phyloP scores from a whole-genome alignment of 2,113 vertebrate species.

The Sander lucioperca region DNA sequence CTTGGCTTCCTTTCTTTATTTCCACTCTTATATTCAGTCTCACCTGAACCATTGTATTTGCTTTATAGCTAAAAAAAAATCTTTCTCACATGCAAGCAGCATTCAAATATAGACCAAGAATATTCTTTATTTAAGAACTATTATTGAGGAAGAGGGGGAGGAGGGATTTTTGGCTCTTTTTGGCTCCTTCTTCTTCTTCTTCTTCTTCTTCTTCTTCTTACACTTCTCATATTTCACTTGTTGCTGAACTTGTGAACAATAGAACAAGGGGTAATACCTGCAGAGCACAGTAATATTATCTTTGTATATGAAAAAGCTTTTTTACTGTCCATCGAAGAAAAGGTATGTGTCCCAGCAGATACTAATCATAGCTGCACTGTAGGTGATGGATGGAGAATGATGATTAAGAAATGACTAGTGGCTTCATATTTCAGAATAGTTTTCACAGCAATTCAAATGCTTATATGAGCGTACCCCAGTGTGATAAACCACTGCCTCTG shows the following conservation, averaged over 20 bases:
- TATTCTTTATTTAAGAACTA: constrained; percentile 38
- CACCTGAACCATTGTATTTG: constrained; percentile 51
- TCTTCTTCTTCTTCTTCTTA: constrained; percentile 2
- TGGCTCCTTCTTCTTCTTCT: not conserved
- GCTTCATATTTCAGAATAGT: constrained; percentile 16
- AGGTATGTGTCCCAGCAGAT: constrained; percentile 13
- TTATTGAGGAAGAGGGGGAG: constrained; percentile 9
- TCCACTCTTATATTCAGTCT: constrained; percentile 35
- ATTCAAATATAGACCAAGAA: constrained; percentile 41
- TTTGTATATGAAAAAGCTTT: not conserved
- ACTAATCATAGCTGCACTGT: not conserved
- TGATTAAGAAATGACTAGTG: constrained; percentile 54
- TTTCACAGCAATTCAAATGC: constrained; percentile 18
- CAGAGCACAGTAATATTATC: constrained; percentile 6
- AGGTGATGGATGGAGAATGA: constrained; percentile 21
- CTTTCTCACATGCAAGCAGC: constrained; percentile 23
- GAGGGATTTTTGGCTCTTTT: constrained; percentile 27
- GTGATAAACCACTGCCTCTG: constrained; percentile 47
- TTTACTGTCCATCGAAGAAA: constrained; percentile 24
- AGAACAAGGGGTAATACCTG: constrained; percentile 4
- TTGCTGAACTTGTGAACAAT: constrained; percentile 26
- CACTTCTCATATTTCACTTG: constrained; percentile 27
- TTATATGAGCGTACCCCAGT: constrained; percentile 15
- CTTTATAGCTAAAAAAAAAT: constrained; percentile 41
- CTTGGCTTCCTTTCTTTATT: constrained; percentile 41